Base-by-base conservation (phyloP, 2,797 vertebrate genomes). In the Orestias chungarensis region DNA sequence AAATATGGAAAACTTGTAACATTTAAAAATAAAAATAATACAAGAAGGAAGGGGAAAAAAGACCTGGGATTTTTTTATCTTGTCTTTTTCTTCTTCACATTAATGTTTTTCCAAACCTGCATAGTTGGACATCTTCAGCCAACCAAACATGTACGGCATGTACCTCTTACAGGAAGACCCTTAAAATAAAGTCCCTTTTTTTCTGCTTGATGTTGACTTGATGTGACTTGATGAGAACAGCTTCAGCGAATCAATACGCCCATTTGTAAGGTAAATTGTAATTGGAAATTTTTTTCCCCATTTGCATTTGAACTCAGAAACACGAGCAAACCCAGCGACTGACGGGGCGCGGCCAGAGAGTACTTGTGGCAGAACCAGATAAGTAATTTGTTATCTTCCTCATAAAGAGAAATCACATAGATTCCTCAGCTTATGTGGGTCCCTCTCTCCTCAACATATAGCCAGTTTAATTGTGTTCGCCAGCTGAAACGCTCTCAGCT, bases 401-500 rank as follows among this genome's bases (percentile, higher is more conserved):
- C 81, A 82, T 87, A 87, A 90, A 81, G 86, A 89, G 69, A 88
- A 92, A 89, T 89, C 89, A 89, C 88, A 91, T 73, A 82, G 79
- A 91, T 88, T 89, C 83, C 80, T 80, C 71, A 47, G 83, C 81
- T 83, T 73, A 70, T 83, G 80, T 84, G 85, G 78, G 81, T 79
- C 82, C 82, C 83, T 74, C 72, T 62, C 70, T 74, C 74, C 73
- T 65, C 64, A 82, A 75, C 82, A 88, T 87, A 91, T 80, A 79
- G 87, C 80, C 86, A 66, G 72, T 85, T 91, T 93, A 92, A 93
- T 93, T 91, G 90, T 83, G 84, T 84, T 89, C 70, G 64, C 87
- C 87, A 79, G 87, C 86, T 82, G 89, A 93, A 91, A 86, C 88
- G 84, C 79, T 82, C 78, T 65, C 85, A 76, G 90, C 86, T 91